Evolutionary conservation across 2,888 invertebrate genomes (phyloP), one percentile per base, ranked within the genome.

Genomic region (Nymphalis c-album): DNA sequence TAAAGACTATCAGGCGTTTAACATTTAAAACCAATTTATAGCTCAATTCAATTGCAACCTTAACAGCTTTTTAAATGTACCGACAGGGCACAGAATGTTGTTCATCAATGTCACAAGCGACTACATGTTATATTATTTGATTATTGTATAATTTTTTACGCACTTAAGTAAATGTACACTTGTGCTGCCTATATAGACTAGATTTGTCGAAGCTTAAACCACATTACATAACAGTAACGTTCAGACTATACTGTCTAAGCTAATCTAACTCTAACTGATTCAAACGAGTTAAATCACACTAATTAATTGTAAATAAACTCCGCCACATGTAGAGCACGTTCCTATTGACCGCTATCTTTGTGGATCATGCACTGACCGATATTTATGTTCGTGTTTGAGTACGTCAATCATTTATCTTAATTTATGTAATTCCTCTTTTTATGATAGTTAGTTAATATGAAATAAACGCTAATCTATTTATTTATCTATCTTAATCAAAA

Each of bases 341-440:
- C 16, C 48, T 60, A 47, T 18, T 26, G 55, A 31, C 57, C 55
- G 22, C 45, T 63, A 63, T 58, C 58, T 57, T 20, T 16, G 35
- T 58, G 20, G 63, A 85, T 87, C 89, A 88, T 88, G 88, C 87
- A 80, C 61, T 70, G 70, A 67, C 66, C 74, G 76, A 77, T 84
- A 84, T 85, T 84, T 83, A 77, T 77, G 72, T 72, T 79, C 88
- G 86, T 89, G 89, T 85, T 85, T 71, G 63, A 65, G 73, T 79
- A 80, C 86, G 87, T 86, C 87, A 87, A 76, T 81, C 72, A 53
- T 71, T 67, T 73, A 73, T 71, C 67, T n/a, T 60, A 60, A 47
- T 61, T 60, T 67, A 62, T 62, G 13, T 60, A 67, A 53, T 64
- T 26, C 31, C 20, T 53, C 16, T 18, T 17, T 35, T 46, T 31